Evolutionary conservation across 2,797 vertebrate genomes (phyloP).

Genomic region (Potorous gilbertii): DNA sequence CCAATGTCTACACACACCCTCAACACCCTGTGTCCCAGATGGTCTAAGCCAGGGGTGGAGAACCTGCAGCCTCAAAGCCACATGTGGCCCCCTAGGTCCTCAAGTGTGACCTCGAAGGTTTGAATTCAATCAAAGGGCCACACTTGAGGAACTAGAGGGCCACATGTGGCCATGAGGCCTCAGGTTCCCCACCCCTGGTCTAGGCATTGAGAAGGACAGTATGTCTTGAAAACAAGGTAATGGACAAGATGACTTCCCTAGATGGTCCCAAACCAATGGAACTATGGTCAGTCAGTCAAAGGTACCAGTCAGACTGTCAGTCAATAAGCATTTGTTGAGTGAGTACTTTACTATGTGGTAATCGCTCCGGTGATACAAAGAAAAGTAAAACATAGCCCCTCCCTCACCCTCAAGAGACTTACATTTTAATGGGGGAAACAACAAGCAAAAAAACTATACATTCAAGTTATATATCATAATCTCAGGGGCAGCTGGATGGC

Average conservation of each 20-base stretch:
- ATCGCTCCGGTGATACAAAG: neutral
- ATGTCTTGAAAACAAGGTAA: neutral
- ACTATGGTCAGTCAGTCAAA: neutral
- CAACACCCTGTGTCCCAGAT: neutral
- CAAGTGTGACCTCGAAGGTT: too few relatives aligned
- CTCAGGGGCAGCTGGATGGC: neutral
- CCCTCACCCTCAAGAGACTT: neutral
- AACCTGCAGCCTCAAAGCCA: too few relatives aligned
- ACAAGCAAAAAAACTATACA: neutral
- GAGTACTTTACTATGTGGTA: neutral
- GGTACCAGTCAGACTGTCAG: neutral
- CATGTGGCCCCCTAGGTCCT: too few relatives aligned
- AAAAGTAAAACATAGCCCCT: neutral
- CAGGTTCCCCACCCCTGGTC: too few relatives aligned
- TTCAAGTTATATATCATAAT: neutral
- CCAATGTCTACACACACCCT: neutral
- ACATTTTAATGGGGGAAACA: neutral
- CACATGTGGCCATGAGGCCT: too few relatives aligned
- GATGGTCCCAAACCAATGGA: neutral
- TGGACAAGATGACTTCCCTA: neutral
- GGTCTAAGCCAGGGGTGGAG: neutral
- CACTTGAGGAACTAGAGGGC: too few relatives aligned
- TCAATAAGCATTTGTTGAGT: neutral
- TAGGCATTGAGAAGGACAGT: too few relatives aligned
- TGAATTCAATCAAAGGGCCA: too few relatives aligned